Base-by-base conservation (phyloP, 35 echinoderm and acorn worm species). In the Stichopus chloronotus region DNA sequence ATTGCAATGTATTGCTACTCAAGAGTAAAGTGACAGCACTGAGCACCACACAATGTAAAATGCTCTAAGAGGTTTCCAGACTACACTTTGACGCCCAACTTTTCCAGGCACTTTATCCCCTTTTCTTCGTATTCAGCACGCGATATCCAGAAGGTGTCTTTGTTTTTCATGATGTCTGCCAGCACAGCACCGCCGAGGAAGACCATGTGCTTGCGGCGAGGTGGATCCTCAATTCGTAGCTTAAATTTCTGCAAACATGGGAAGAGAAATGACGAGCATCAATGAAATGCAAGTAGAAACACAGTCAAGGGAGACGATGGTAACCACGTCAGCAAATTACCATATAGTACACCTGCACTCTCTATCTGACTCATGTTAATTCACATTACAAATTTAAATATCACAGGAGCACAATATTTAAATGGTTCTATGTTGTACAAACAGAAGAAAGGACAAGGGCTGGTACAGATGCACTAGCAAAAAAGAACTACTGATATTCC, bases 131-230 rank as follows among this genome's bases (percentile, higher is more conserved):
- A 99, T 59, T 99, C 97, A 65, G 95, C 17, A 55, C 97, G 72
- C 12, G 95, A 79, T 54, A 99, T 99, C 97, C 97, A 99, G 91
- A 99, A 99, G 5, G 91, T 17, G 9, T 99, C 95, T 81, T 96
- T 96, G 84, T 96, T 94, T 57, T 99, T 99, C 97, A 99, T 99
- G 88, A 99, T 99, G 84, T 99, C 97, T 52, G 97, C 95, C 13
- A 99, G 93, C 6, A 99, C 97, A 76, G 97, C 97, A 16, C 97
- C 97, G 58, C 97, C 97, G 55, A 99, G 95, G 97, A 99, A 99
- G 71, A 99, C 97, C 97, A 99, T 99, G 95, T 99, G 97, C 72
- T 99, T 99, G 93, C 97, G 97, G 21, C 97, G 91, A 5, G 97
- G 97, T 30, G 97, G 97, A 81, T 99, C 97, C 85, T 99, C 97